Percentiles rank a stretch among this genome's conserved stretches.
These are phyloP conservation scores for Hyla sarda DNA, from an alignment of 2,113 vertebrate genomes.

Conservation along the genomic window DNA sequence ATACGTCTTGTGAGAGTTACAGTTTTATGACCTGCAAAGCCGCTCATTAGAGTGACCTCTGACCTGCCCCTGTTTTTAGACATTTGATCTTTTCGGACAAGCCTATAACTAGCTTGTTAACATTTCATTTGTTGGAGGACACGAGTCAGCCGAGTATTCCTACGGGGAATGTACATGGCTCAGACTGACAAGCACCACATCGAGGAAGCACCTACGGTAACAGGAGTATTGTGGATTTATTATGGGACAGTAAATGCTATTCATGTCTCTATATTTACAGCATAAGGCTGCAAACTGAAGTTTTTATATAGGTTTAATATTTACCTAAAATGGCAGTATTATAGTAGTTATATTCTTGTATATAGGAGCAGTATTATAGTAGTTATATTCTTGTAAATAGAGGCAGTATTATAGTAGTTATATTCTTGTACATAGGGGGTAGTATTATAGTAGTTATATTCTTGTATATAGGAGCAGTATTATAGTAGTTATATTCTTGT, in stretches of 20 bases:
- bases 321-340: not conserved
- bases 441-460: too few relatives aligned
- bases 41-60: slow-evolving; percentile 27
- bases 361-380: not conserved
- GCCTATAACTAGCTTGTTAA: slow-evolving; percentile 26
- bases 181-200: not conserved
- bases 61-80: slow-evolving; percentile 33
- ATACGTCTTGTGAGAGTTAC: slow-evolving; percentile 33
- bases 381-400: not conserved
- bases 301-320: too few relatives aligned
- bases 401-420: not conserved
- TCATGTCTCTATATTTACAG: not conserved
- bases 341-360: slow-evolving; percentile 16
- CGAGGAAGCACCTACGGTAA: not conserved
- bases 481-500: not conserved
- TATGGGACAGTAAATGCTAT: not conserved
- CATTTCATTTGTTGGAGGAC: slow-evolving; percentile 6
- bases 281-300: not conserved
- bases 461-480: not conserved
- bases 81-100: slow-evolving; percentile 30
- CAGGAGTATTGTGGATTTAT: not conserved
- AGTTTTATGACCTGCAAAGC: slow-evolving; percentile 36
- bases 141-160: not conserved
- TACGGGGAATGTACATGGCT: not conserved
- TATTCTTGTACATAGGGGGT: not conserved